Percentiles rank a stretch among this genome's conserved stretches.
Evolutionary conservation across 1,140 invertebrate genomes (phyloP).

Genomic region (Conus ventricosus): DNA sequence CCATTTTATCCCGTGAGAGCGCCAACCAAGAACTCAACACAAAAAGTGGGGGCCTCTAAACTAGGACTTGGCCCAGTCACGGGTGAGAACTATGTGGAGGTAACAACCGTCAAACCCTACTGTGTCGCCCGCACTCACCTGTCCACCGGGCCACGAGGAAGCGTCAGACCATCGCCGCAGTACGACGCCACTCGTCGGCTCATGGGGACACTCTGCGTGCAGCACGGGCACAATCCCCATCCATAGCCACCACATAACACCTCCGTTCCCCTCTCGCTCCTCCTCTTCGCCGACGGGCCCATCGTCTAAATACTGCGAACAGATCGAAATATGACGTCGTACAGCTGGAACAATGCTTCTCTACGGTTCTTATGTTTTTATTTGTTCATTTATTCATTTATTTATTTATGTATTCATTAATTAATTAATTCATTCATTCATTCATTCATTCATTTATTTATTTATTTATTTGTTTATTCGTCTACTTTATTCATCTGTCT

Average conservation of each 20-base stretch:
- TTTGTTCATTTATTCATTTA: too few relatives aligned
- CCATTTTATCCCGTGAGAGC: too few relatives aligned
- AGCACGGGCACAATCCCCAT: background rate
- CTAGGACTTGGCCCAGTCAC: too few relatives aligned
- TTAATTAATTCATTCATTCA: too few relatives aligned
- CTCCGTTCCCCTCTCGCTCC: background rate
- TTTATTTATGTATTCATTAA: background rate
- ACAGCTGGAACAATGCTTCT: too few relatives aligned
- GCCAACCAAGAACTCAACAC: too few relatives aligned
- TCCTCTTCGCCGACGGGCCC: background rate
- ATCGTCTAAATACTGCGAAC: background rate
- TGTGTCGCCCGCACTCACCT: background rate
- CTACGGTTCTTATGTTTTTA: background rate
- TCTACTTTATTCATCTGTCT: background rate
- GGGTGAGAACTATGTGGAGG: too few relatives aligned
- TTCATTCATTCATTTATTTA: too few relatives aligned
- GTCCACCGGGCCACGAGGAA: background rate
- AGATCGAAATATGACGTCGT: background rate
- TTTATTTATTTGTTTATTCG: background rate
- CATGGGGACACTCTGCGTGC: background rate
- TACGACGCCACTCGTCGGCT: background rate
- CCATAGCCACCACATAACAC: background rate
- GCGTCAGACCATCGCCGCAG: constrained; percentile 8
- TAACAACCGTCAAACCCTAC: too few relatives aligned
- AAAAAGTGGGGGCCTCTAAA: too few relatives aligned